Evolutionary conservation across 2,888 invertebrate genomes (phyloP).

Genomic region (Pedicia rivosa): DNA sequence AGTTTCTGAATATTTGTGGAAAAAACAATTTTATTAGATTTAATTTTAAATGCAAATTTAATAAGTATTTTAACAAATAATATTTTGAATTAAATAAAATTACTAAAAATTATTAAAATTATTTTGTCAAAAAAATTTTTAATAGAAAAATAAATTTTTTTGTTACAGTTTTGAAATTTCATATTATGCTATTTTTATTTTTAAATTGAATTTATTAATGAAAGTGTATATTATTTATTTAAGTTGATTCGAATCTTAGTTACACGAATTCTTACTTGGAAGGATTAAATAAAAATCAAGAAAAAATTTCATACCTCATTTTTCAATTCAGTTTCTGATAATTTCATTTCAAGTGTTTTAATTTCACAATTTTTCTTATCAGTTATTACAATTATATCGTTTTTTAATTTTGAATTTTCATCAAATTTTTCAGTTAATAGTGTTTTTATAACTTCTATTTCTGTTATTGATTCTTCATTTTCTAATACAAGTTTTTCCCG

Average conservation of each 20-base stretch:
- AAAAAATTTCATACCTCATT: constrained; percentile 19
- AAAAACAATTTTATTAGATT: no score
- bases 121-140: no score
- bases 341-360: no score
- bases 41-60: constrained; percentile 1
- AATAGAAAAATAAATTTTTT: no score
- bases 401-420: constrained; percentile 16
- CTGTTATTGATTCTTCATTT: neutral
- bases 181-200: no score
- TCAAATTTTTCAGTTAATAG: neutral
- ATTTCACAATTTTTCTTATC: constrained; percentile 9
- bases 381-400: constrained; percentile 18
- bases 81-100: constrained; percentile 8
- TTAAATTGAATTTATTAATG: no score
- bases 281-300: constrained; percentile 18
- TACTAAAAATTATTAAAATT: constrained; percentile 22
- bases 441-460: neutral
- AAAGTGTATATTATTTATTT: no score
- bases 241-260: no score
- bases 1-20: neutral
- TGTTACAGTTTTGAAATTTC: no score
- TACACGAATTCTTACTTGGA: no score
- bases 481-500: neutral
- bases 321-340: constrained; percentile 18
- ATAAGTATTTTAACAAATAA: constrained; percentile 1